Percentiles rank a stretch among this genome's conserved stretches.
Evolutionary conservation across 2,797 vertebrate species (phyloP).

Genomic region (Spondyliosoma cantharus): DNA sequence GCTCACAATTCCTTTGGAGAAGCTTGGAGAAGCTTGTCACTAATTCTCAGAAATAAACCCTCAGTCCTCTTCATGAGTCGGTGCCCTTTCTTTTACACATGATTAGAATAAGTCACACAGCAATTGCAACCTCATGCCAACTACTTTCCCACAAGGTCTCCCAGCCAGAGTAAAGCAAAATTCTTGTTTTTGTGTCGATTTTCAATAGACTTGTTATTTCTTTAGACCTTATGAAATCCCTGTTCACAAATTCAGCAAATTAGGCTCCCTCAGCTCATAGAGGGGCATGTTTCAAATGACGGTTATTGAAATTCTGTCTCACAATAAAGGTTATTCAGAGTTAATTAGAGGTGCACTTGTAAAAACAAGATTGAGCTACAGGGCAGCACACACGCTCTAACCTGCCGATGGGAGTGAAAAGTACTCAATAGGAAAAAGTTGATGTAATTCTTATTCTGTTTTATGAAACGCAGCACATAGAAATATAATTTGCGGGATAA

Average conservation of each 20-base stretch:
- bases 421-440: background rate
- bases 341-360: constrained; percentile 54
- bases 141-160: background rate
- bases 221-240: constrained; percentile 2
- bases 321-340: constrained; percentile 60
- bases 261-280: constrained; percentile 14
- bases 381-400: constrained; percentile 5
- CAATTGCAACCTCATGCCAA: background rate
- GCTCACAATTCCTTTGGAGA: background rate
- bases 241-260: constrained; percentile 13
- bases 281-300: constrained; percentile 44
- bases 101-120: background rate
- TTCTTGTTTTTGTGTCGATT: constrained; percentile 9
- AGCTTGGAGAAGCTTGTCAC: background rate
- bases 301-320: constrained; percentile 56
- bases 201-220: constrained; percentile 22
- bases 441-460: constrained; percentile 4
- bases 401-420: background rate
- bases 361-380: constrained; percentile 26
- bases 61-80: background rate
- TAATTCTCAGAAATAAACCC: background rate
- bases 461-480: background rate
- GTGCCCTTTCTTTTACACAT: background rate
- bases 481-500: background rate
- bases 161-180: background rate